phyloP scores from a whole-genome alignment of 2,797 vertebrate species.

The Tragelaphus oryx region DNA sequence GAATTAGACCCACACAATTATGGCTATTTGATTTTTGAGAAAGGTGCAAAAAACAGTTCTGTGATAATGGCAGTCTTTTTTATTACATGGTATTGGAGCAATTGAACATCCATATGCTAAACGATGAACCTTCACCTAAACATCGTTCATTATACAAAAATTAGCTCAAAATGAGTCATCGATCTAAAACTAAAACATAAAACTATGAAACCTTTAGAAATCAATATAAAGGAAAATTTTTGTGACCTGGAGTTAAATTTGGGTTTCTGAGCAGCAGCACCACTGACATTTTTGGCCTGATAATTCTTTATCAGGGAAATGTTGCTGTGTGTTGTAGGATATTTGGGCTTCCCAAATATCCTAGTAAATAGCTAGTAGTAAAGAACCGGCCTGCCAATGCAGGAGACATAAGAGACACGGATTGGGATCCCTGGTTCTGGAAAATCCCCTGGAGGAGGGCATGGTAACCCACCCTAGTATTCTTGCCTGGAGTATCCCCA shows the following conservation, averaged over 20 bases:
- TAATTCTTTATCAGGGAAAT: not conserved
- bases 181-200: not conserved
- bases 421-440: not conserved
- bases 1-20: not conserved
- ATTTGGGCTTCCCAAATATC: not conserved
- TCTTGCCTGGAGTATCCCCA: not conserved
- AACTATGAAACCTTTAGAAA: not conserved
- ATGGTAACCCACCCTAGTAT: not conserved
- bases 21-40: not conserved
- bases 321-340: not conserved
- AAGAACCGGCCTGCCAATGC: not conserved
- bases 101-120: not conserved
- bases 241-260: not conserved
- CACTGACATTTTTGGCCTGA: not conserved
- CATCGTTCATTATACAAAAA: not conserved
- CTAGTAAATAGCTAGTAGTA: not conserved
- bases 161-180: not conserved
- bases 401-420: not conserved
- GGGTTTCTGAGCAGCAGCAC: not conserved
- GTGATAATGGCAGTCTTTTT: not conserved
- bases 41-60: not conserved
- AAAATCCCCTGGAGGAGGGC: not conserved
- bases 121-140: not conserved
- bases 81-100: not conserved
- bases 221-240: not conserved